A percentile compares a stretch with the other conserved stretches of the same genome.
Conservation (phyloP, 2,113 vertebrate genomes). For the Eretmochelys imbricata region DNA sequence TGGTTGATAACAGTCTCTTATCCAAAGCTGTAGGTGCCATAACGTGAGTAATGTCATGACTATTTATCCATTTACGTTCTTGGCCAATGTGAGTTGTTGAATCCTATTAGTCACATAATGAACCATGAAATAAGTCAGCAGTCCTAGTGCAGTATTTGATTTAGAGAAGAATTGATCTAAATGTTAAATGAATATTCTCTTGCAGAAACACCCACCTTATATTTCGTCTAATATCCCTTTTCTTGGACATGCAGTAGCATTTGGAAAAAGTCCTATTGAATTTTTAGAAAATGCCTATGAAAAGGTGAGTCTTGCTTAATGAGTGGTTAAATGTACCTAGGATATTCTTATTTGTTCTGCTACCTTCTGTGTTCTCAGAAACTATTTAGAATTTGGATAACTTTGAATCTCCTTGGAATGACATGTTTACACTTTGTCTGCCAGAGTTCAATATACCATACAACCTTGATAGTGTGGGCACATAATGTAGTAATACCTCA, state of each 20-base stretch:
- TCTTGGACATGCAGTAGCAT: slow-evolving; percentile 93
- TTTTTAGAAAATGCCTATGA: slow-evolving; percentile 95
- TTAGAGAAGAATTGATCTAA: background rate
- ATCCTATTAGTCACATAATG: background rate
- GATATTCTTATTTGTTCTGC: background rate
- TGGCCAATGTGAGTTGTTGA: background rate
- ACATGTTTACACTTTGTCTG: background rate
- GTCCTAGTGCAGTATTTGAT: background rate
- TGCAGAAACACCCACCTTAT: slow-evolving; percentile 90
- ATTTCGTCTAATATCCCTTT: slow-evolving; percentile 93
- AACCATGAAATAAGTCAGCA: background rate
- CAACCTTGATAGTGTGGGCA: background rate
- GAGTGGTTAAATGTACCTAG: background rate
- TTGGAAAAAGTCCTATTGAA: slow-evolving; percentile 95
- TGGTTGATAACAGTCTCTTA: background rate
- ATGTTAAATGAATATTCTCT: background rate
- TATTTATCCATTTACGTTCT: background rate
- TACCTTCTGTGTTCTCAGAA: background rate
- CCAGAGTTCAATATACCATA: background rate
- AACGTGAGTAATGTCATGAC: background rate
- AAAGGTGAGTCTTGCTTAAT: slow-evolving; percentile 84
- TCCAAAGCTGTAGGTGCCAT: background rate
- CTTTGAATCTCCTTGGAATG: background rate
- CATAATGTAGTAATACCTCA: background rate
- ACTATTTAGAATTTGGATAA: background rate